Percentiles rank a stretch among this genome's conserved stretches.
Evolutionary conservation across 2,888 invertebrate genomes (phyloP).

Genomic region (Epirrhoe tristata): DNA sequence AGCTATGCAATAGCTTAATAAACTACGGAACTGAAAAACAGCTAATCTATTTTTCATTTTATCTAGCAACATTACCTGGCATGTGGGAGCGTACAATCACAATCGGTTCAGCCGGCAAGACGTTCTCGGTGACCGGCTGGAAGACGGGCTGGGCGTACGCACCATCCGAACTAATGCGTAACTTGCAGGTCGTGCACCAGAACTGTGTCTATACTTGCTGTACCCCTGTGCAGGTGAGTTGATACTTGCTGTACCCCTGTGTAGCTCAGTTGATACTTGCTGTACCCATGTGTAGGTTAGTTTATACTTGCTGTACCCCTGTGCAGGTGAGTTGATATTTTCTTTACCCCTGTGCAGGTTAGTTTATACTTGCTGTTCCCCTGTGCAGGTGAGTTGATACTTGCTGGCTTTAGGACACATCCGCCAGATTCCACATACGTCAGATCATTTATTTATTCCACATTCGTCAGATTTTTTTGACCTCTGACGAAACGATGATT

Average conservation of each 20-base stretch:
- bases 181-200: conserved; percentile 96
- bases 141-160: conserved; percentile 98
- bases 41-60: conserved; percentile 17
- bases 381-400: too few relatives aligned
- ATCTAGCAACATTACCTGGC: conserved; percentile 92
- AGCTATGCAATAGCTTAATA: too few relatives aligned
- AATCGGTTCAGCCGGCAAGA: conserved; percentile 98
- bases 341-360: too few relatives aligned
- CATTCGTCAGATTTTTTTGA: too few relatives aligned
- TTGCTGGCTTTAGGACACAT: too few relatives aligned
- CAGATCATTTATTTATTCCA: too few relatives aligned
- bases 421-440: too few relatives aligned
- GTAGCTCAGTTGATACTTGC: background rate
- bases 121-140: conserved; percentile 99
- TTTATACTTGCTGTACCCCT: conserved; percentile 96
- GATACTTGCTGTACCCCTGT: too few relatives aligned
- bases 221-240: conserved; percentile 92
- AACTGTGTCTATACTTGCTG: conserved; percentile 96
- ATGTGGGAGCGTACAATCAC: conserved; percentile 99
- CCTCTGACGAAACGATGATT: too few relatives aligned
- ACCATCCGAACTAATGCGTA: conserved; percentile 91
- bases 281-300: conserved; percentile 90
- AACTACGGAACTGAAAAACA: too few relatives aligned
- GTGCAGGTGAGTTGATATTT: conserved; percentile 91
- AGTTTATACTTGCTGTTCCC: too few relatives aligned